A percentile compares a stretch with the other conserved stretches of the same genome.
These are phyloP conservation scores for Lophius americanus DNA, from an alignment of 2,797 vertebrate species.

Conservation along the genomic window DNA sequence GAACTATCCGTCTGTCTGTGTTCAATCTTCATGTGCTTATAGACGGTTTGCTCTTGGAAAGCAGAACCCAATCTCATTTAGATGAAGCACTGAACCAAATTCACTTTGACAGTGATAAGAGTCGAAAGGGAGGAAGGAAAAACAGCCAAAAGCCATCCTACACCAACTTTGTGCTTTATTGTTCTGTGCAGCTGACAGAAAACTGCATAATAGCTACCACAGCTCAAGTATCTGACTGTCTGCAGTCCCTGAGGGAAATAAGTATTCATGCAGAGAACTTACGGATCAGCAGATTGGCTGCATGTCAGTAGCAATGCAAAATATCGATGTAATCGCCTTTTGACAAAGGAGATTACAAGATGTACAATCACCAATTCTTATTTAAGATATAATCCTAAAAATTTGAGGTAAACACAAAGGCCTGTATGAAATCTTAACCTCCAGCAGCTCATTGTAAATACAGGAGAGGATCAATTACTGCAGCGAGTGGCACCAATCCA, in stretches of 20 bases:
- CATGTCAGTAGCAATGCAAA: background rate
- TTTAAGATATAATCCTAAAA: background rate
- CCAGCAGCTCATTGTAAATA: conserved; percentile 12
- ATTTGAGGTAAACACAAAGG: background rate
- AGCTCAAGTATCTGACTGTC: conserved; percentile 2
- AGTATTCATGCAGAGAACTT: conserved; percentile 2
- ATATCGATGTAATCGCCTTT: background rate
- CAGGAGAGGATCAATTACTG: conserved; percentile 20
- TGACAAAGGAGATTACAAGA: too few species aligned
- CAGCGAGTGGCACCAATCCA: conserved; percentile 11
- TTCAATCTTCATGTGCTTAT: background rate
- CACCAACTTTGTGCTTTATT: conserved; percentile 25
- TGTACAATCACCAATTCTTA: background rate
- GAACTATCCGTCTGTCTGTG: too few species aligned
- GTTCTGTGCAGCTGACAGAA: conserved; percentile 21
- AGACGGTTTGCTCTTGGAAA: too few species aligned
- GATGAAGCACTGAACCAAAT: background rate
- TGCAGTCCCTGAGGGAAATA: background rate
- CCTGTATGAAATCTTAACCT: background rate
- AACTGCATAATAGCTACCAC: conserved; percentile 14
- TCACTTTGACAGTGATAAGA: conserved; percentile 17
- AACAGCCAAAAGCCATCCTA: conserved; percentile 11
- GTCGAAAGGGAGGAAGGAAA: conserved; percentile 8
- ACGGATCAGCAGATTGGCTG: background rate
- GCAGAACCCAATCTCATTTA: too few species aligned